These are phyloP conservation scores for Pseudopodoces humilis DNA, from an alignment of 2,113 vertebrate genomes.

Conservation along the genomic window DNA sequence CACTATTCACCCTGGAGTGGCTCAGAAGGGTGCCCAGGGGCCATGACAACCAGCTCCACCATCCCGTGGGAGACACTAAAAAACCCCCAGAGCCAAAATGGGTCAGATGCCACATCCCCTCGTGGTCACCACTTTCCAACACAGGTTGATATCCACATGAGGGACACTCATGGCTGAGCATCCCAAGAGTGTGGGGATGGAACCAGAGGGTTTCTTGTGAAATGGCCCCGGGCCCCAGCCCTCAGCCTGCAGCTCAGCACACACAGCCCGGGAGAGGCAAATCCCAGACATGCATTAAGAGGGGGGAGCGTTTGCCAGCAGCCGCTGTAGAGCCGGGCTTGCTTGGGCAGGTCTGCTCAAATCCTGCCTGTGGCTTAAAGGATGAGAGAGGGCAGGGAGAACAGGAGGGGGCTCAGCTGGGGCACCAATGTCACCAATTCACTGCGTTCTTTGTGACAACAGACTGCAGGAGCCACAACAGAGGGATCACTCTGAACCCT, in stretches of 20 bases:
- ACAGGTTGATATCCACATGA: rapidly evolving
- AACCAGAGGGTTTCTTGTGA: not conserved
- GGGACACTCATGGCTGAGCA: not conserved
- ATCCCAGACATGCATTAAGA: not conserved
- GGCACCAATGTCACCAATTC: not conserved
- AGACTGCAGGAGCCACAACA: not conserved
- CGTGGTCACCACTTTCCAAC: not conserved
- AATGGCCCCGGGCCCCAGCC: not conserved
- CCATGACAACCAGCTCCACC: rapidly evolving
- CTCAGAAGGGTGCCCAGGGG: not conserved
- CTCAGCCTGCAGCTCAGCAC: not conserved
- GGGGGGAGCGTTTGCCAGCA: not conserved
- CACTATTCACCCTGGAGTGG: rapidly evolving
- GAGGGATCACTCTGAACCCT: not conserved
- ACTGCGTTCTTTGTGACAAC: not conserved
- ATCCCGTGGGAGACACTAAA: not conserved
- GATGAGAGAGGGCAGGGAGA: not conserved
- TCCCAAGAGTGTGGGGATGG: rapidly evolving
- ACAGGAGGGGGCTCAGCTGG: rapidly evolving
- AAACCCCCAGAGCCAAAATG: not conserved
- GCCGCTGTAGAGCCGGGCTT: not conserved
- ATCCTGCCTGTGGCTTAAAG: not conserved
- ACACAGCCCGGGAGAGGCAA: not conserved
- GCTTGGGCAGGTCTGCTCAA: not conserved
- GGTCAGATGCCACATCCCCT: not conserved